Conservation (phyloP, 2,113 vertebrate genomes). For the Cochlearius cochlearius region DNA sequence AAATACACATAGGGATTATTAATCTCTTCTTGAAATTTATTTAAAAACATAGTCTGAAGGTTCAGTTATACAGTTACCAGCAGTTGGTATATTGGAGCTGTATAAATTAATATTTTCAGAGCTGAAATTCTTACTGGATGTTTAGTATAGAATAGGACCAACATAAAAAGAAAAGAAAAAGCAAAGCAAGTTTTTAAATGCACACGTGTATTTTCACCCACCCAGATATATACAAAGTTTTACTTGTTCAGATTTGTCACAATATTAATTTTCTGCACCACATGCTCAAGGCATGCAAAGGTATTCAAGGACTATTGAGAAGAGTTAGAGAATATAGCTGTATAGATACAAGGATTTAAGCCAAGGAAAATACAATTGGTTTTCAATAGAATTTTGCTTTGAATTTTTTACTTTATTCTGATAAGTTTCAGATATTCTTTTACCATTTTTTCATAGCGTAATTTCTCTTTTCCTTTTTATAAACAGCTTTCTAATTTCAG, state of each 20-base stretch:
- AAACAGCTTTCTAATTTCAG: neutral
- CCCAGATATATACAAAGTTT: neutral
- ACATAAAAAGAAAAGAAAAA: neutral
- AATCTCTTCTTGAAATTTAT: neutral
- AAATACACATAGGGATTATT: neutral
- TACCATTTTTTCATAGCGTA: neutral
- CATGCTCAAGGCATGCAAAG: neutral
- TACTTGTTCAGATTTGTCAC: neutral
- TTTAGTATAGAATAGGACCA: neutral
- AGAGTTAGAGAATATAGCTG: neutral
- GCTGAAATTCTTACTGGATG: neutral
- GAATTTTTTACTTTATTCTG: neutral
- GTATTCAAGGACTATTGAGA: neutral
- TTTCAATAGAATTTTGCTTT: neutral
- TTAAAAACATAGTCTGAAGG: neutral
- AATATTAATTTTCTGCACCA: neutral
- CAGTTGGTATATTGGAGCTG: accelerated
- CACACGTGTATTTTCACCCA: neutral
- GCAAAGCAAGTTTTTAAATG: neutral
- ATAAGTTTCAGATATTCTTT: neutral
- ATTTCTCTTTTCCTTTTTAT: neutral
- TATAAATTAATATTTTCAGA: neutral
- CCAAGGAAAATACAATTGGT: neutral
- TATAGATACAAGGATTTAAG: neutral
- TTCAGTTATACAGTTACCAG: neutral